These are phyloP conservation scores for Anagrus nilaparvatae DNA, from an alignment of 1,140 invertebrate genomes.

Conservation along the genomic window DNA sequence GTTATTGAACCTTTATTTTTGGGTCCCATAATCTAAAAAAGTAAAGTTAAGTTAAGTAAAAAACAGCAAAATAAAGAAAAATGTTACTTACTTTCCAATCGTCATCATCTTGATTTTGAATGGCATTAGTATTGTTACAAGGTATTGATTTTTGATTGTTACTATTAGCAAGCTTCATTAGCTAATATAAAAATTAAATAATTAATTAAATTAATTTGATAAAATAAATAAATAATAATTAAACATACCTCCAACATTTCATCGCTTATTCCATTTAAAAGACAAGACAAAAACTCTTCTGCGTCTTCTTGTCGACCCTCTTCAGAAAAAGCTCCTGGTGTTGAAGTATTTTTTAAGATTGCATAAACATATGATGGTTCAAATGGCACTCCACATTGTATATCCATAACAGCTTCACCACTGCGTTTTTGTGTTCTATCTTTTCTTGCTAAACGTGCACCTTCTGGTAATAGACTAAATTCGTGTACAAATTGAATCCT, in stretches of 20 bases:
- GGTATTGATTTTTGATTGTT: constrained; percentile 28
- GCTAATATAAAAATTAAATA: constrained; percentile 37
- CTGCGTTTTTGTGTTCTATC: constrained; percentile 34
- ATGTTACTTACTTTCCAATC: constrained; percentile 58
- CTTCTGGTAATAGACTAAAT: constrained; percentile 52
- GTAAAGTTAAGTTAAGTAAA: constrained; percentile 1
- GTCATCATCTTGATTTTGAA: constrained; percentile 47
- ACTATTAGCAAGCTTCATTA: constrained; percentile 55
- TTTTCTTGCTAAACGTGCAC: constrained; percentile 41
- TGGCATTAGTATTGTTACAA: constrained; percentile 30
- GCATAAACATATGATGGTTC: constrained; percentile 76
- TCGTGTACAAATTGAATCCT: constrained; percentile 60
- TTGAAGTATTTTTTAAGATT: constrained; percentile 63
- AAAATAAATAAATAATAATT: constrained; percentile 6
- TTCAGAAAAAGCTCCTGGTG: constrained; percentile 56
- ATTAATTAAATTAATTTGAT: constrained; percentile 7
- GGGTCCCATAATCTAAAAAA: constrained; percentile 63
- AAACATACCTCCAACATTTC: constrained; percentile 78
- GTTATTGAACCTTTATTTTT: constrained; percentile 81
- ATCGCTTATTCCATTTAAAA: constrained; percentile 89
- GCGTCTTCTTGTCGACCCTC: constrained; percentile 89
- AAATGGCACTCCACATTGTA: constrained; percentile 55
- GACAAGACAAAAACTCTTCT: constrained; percentile 85
- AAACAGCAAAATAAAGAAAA: constrained; percentile 10
- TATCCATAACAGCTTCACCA: constrained; percentile 31